Conservation (phyloP, 2,113 vertebrate genomes). For the Pterocles orientalis region DNA sequence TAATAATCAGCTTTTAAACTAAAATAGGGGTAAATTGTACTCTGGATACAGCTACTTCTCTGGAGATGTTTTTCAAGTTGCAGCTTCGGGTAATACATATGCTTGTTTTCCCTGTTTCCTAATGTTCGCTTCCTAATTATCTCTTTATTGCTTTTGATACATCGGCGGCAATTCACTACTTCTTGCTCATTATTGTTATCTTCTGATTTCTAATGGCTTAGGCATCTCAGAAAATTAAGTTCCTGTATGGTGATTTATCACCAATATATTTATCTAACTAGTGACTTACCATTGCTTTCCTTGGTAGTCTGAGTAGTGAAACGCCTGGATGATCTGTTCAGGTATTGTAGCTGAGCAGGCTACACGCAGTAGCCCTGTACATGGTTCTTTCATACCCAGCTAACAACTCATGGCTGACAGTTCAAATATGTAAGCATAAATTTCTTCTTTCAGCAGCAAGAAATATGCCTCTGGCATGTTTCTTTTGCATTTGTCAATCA, state of each 20-base stretch:
- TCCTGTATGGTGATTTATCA: background rate
- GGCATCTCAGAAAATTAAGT: background rate
- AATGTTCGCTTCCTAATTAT: background rate
- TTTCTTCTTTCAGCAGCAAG: background rate
- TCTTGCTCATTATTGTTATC: background rate
- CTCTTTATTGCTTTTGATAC: background rate
- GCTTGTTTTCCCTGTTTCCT: background rate
- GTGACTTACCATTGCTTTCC: background rate
- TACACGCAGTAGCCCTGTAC: accelerated
- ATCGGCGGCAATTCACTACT: background rate
- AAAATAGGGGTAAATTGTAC: background rate
- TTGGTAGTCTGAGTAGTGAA: background rate
- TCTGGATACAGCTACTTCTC: background rate
- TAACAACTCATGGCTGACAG: background rate
- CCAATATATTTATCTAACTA: background rate
- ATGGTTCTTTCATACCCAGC: background rate
- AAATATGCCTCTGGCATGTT: background rate
- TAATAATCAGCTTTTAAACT: background rate
- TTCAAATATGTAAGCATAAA: background rate
- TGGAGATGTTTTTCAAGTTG: background rate
- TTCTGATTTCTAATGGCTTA: background rate
- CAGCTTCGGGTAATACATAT: background rate
- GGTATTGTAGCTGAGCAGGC: background rate
- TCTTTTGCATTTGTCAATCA: background rate
- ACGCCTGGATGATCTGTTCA: background rate